These are phyloP conservation scores for Selenia dentaria DNA, from an alignment of 2,888 invertebrate species.

Conservation along the genomic window DNA sequence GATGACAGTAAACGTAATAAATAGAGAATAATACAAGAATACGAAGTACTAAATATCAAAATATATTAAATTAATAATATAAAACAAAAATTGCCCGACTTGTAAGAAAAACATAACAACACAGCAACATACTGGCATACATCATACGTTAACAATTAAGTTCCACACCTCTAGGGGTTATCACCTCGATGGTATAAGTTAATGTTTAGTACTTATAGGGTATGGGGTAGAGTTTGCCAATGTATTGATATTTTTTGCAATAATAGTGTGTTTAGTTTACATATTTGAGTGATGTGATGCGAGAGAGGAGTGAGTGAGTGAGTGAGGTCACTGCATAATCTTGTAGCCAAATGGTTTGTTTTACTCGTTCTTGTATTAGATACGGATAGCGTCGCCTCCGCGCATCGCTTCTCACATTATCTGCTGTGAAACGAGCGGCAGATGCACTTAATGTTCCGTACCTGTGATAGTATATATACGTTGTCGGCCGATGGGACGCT, in stretches of 20 bases:
- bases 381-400: constrained; percentile 13
- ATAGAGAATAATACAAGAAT: no score
- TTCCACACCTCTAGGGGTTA: no score
- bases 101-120: no score
- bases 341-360: constrained; percentile 57
- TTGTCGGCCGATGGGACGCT: constrained; percentile 1
- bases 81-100: no score
- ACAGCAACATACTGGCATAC: no score
- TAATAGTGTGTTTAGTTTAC: constrained; percentile 47
- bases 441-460: constrained; percentile 16
- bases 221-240: constrained; percentile 55
- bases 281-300: constrained; percentile 33
- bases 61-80: no score
- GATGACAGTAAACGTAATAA: no score
- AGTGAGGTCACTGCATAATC: constrained; percentile 42
- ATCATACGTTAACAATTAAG: no score
- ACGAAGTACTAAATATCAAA: no score
- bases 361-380: constrained; percentile 38
- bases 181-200: constrained; percentile 36
- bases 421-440: no score
- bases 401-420: no score
- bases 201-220: constrained; percentile 73
- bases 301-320: constrained; percentile 39
- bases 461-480: constrained; percentile 31
- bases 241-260: constrained; percentile 60